These are phyloP conservation scores for Lordiphosa clarofinis DNA, from an alignment of 1,140 invertebrate genomes.

Conservation along the genomic window DNA sequence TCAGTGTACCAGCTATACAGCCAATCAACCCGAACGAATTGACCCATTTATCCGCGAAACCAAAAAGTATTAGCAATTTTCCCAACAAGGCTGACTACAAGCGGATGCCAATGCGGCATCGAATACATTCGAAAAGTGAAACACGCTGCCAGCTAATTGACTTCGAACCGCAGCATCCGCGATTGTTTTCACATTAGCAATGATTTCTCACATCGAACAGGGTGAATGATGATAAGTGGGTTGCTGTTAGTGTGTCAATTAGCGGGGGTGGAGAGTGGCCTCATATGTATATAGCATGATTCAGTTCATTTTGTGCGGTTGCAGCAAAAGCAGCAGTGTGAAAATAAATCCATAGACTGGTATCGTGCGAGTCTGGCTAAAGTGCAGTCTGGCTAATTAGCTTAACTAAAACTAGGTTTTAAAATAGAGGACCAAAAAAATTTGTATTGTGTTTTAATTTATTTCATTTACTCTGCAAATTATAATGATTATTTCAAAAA, in stretches of 20 bases:
- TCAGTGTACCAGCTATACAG: conserved; percentile 2
- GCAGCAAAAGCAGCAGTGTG: conserved; percentile 30
- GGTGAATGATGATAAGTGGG: conserved; percentile 55
- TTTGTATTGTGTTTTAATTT: too few relatives aligned
- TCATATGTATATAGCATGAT: conserved; percentile 25
- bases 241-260: conserved; percentile 70
- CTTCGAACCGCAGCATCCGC: conserved; percentile 71
- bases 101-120: conserved; percentile 11
- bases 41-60: conserved; percentile 52
- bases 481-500: too few relatives aligned
- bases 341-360: conserved; percentile 53
- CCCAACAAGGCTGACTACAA: conserved; percentile 20
- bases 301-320: conserved; percentile 44
- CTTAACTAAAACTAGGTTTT: conserved; percentile 12
- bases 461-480: too few relatives aligned
- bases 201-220: conserved; percentile 55
- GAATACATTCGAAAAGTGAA: conserved; percentile 58
- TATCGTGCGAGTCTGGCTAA: conserved; percentile 28
- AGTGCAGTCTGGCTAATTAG: conserved; percentile 66
- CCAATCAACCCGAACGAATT: conserved; percentile 7
- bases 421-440: background rate
- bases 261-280: conserved; percentile 33
- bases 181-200: conserved; percentile 76
- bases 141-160: conserved; percentile 67
- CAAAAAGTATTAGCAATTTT: conserved; percentile 40